These are phyloP conservation scores for Poeciliopsis presidionis DNA, from an alignment of 2,797 vertebrate species.

Conservation along the genomic window DNA sequence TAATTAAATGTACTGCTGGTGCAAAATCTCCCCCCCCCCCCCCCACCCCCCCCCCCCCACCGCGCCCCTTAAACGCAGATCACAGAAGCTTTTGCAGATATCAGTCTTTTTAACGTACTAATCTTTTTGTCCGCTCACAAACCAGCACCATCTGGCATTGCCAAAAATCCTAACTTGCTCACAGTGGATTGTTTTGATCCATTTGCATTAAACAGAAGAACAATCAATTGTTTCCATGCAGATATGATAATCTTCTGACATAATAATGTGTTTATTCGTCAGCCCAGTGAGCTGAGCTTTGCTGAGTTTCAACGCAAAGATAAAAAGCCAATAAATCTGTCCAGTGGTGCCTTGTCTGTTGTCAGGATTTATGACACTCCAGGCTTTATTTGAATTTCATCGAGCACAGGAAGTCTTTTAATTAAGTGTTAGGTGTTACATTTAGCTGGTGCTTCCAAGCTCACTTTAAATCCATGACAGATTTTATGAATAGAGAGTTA, in stretches of 20 bases:
- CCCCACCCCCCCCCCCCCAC: too few species aligned
- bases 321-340: conserved; percentile 28
- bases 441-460: neutral
- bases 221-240: conserved; percentile 36
- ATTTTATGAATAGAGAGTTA: neutral
- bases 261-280: conserved; percentile 16
- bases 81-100: conserved; percentile 23
- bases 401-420: conserved; percentile 6
- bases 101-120: conserved; percentile 27
- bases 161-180: neutral
- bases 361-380: conserved; percentile 18
- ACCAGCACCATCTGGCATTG: conserved; percentile 44
- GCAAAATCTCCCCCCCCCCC: neutral
- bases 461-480: neutral
- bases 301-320: conserved; percentile 11
- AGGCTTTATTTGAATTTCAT: conserved; percentile 24
- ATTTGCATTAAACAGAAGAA: conserved; percentile 10
- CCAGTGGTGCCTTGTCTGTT: neutral
- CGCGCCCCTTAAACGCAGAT: neutral
- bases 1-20: conserved; percentile 9
- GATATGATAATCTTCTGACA: conserved; percentile 27
- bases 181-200: conserved; percentile 8
- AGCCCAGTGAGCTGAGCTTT: conserved; percentile 6
- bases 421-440: neutral
- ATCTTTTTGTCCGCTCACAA: conserved; percentile 35